Conservation (phyloP, 53 echinoderm and acorn worm genomes). For the Arbacia lixula region DNA sequence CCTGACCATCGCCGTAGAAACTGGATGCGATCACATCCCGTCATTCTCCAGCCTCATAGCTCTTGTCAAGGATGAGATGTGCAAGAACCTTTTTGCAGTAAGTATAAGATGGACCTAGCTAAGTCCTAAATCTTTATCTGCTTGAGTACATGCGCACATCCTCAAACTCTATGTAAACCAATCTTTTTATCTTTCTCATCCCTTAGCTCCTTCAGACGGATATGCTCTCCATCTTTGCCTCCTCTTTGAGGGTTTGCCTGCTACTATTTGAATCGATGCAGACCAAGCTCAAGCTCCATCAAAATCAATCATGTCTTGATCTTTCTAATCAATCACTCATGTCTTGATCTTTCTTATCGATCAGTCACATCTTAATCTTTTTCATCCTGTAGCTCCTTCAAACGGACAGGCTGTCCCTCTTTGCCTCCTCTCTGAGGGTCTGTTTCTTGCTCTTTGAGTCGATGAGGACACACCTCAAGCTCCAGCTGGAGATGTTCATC, state of each 20-base stretch:
- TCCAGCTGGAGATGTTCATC: slow-evolving; percentile 98
- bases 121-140: no score
- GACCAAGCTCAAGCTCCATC: slow-evolving; percentile 75
- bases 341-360: no score
- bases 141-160: slow-evolving; percentile 57
- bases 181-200: slow-evolving; percentile 4
- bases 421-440: slow-evolving; percentile 87
- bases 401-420: slow-evolving; percentile 86
- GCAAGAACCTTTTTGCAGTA: slow-evolving; percentile 96
- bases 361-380: no score
- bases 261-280: slow-evolving; percentile 88
- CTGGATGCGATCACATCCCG: slow-evolving; percentile 93
- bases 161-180: neutral
- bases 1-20: slow-evolving; percentile 91
- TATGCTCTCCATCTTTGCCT: slow-evolving; percentile 82
- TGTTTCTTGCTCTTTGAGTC: slow-evolving; percentile 97
- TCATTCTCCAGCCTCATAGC: slow-evolving; percentile 83
- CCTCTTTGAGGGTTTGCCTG: slow-evolving; percentile 81
- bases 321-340: no score
- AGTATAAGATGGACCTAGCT: no score
- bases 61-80: slow-evolving; percentile 97
- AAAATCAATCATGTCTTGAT: neutral
- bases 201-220: slow-evolving; percentile 79
- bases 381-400: slow-evolving; percentile 80
- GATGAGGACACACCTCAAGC: slow-evolving; percentile 94